Evolutionary conservation across 2,888 invertebrate species (phyloP).

Genomic region (Epicampocera succincta): DNA sequence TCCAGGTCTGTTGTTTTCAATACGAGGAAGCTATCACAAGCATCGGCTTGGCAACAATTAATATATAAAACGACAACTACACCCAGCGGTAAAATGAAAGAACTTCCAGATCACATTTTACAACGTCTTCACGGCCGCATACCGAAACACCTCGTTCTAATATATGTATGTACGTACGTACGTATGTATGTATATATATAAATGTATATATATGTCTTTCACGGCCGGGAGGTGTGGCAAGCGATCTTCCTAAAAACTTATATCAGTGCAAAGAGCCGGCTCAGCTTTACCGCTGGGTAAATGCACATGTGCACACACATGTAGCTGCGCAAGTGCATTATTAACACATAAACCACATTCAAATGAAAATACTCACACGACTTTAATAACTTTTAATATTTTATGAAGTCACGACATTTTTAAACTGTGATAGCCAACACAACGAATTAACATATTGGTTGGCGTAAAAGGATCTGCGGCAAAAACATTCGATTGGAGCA

Average conservation of each 20-base stretch:
- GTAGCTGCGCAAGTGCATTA: not conserved
- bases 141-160: too few relatives aligned
- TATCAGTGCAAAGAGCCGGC: too few relatives aligned
- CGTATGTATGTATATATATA: too few relatives aligned
- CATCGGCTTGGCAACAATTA: not conserved
- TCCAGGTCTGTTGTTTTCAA: conserved; percentile 2
- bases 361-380: not conserved
- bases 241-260: too few relatives aligned
- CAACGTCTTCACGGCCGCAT: too few relatives aligned
- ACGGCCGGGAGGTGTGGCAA: too few relatives aligned
- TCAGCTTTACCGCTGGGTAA: too few relatives aligned
- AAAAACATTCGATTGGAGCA: conserved; percentile 3
- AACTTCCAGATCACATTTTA: too few relatives aligned
- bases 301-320: not conserved
- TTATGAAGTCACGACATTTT: conserved; percentile 67
- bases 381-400: conserved; percentile 64
- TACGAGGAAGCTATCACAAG: conserved; percentile 32
- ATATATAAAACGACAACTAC: not conserved
- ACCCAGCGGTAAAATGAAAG: too few relatives aligned
- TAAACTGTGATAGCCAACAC: conserved; percentile 29
- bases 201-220: too few relatives aligned
- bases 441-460: conserved; percentile 16
- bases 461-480: conserved; percentile 9
- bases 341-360: not conserved
- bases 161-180: too few relatives aligned